A percentile compares a stretch with the other conserved stretches of the same genome.
These are phyloP conservation scores for Perizoma flavofasciatum DNA, from an alignment of 2,888 invertebrate species.

Conservation along the genomic window DNA sequence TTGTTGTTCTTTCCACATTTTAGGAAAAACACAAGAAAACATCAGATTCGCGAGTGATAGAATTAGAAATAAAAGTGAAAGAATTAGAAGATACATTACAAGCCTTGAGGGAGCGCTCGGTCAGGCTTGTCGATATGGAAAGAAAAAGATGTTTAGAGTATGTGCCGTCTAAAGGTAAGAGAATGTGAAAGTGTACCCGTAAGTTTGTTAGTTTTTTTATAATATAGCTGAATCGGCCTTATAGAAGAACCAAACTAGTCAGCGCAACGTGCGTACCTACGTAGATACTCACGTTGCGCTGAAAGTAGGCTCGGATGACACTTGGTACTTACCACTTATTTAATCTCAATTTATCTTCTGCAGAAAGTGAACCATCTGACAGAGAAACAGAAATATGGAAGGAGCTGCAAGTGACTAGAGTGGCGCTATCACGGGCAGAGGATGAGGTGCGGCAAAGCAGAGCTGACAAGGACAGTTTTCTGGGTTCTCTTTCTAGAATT, in stretches of 20 bases:
- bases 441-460: conserved; percentile 69
- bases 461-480: conserved; percentile 78
- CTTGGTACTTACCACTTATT: no score
- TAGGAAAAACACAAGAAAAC: conserved; percentile 58
- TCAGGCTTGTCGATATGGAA: conserved; percentile 63
- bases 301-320: no score
- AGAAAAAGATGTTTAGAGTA: conserved; percentile 63
- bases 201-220: no score
- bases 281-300: no score
- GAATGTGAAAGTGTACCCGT: not conserved
- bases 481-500: conserved; percentile 73
- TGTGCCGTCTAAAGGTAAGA: conserved; percentile 66
- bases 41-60: conserved; percentile 48
- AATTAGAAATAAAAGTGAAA: conserved; percentile 57
- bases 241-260: no score
- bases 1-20: not conserved
- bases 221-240: no score
- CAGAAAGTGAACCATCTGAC: conserved; percentile 71
- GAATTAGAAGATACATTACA: conserved; percentile 58
- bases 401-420: conserved; percentile 69
- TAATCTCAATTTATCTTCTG: not conserved
- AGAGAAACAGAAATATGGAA: conserved; percentile 79
- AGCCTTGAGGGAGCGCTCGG: conserved; percentile 59
- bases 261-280: no score
- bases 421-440: conserved; percentile 62